Evolutionary conservation across 2,797 vertebrate species (phyloP).

Genomic region (Neosilurus mollespiculum): DNA sequence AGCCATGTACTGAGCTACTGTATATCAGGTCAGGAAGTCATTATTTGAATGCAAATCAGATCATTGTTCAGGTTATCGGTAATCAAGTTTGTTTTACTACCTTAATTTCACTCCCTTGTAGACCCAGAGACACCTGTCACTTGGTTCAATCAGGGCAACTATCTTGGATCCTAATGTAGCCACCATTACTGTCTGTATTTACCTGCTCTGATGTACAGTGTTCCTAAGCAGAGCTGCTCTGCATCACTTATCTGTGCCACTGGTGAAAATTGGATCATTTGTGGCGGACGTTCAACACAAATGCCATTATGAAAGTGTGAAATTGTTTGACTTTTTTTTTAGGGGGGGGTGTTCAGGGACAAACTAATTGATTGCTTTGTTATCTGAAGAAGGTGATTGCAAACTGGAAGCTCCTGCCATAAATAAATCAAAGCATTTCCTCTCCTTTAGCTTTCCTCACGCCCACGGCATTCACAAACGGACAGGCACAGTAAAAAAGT

Average conservation of each 20-base stretch:
- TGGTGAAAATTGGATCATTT: slow-evolving; percentile 29
- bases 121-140: neutral
- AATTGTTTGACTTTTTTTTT: slow-evolving; percentile 46
- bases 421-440: slow-evolving; percentile 30
- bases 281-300: slow-evolving; percentile 20
- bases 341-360: slow-evolving; percentile 14
- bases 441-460: slow-evolving; percentile 5
- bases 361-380: slow-evolving; percentile 51
- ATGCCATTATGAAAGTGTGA: slow-evolving; percentile 45
- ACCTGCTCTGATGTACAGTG: slow-evolving; percentile 33
- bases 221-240: slow-evolving; percentile 17
- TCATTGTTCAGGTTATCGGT: neutral
- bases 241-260: slow-evolving; percentile 39
- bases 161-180: neutral
- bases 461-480: slow-evolving; percentile 20
- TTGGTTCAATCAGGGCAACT: neutral
- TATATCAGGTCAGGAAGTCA: neutral
- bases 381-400: slow-evolving; percentile 39
- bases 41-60: neutral
- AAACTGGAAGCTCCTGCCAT: slow-evolving; percentile 43
- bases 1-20: neutral
- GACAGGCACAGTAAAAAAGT: slow-evolving; percentile 16
- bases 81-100: neutral
- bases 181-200: neutral
- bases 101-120: neutral